A percentile compares a stretch with the other conserved stretches of the same genome.
Conservation (phyloP, 2,113 vertebrate species). For the Gasterosteus aculeatus region DNA sequence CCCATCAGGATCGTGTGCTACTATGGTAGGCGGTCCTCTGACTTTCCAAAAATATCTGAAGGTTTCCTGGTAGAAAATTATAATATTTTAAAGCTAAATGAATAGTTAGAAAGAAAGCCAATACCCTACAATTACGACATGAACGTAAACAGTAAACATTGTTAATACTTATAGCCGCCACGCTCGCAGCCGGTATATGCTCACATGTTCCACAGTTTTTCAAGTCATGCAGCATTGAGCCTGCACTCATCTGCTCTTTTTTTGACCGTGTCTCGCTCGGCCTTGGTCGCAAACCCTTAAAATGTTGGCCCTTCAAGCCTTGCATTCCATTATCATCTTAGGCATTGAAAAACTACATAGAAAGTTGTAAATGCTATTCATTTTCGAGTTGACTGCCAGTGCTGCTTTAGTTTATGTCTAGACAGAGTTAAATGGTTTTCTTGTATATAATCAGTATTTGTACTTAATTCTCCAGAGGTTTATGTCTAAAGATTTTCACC, state of each 20-base stretch:
- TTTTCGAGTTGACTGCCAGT: slow-evolving; percentile 4
- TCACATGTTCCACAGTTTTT: too few species aligned
- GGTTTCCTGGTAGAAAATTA: too few species aligned
- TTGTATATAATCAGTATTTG: slow-evolving; percentile 29
- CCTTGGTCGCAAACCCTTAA: too few species aligned
- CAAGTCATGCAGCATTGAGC: too few species aligned
- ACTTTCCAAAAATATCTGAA: not conserved
- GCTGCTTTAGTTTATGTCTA: slow-evolving; percentile 33
- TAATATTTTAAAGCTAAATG: too few species aligned
- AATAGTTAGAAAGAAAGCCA: not conserved
- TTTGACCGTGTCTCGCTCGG: too few species aligned
- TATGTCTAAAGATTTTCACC: slow-evolving; percentile 16
- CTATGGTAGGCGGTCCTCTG: not conserved
- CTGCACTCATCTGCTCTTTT: too few species aligned
- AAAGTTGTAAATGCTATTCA: not conserved
- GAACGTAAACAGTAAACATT: not conserved
- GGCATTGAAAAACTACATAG: not conserved
- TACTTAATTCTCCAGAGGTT: slow-evolving; percentile 33
- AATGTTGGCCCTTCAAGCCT: not conserved
- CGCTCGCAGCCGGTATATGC: too few species aligned
- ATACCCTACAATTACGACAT: not conserved
- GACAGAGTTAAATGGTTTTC: slow-evolving; percentile 19
- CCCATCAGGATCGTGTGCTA: not conserved
- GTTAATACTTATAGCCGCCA: not conserved
- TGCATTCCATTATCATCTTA: not conserved